phyloP scores from a whole-genome alignment of 1,140 invertebrate species.

The Lasaia peninsularis region DNA sequence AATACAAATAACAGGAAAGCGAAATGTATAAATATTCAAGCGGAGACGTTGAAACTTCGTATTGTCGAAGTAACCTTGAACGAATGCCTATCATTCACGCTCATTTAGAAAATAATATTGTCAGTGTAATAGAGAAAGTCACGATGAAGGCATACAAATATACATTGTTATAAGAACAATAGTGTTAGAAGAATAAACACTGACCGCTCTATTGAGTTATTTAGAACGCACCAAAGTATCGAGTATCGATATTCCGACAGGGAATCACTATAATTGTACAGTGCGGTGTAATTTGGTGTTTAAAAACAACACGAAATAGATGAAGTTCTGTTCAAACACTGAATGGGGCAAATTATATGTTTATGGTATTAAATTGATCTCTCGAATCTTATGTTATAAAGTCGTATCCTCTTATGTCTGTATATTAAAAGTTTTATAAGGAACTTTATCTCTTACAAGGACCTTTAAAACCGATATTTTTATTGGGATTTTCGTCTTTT shows the following conservation, averaged over 20 bases:
- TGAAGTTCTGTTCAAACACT: constrained; percentile 9
- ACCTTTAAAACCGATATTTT: no score
- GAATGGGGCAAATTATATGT: neutral
- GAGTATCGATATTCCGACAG: constrained; percentile 4
- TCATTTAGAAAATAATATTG: constrained; percentile 9
- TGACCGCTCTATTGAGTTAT: constrained; percentile 9
- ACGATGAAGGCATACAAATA: neutral
- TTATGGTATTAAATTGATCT: neutral
- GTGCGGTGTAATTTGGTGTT: constrained; percentile 2
- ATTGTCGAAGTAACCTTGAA: constrained; percentile 8
- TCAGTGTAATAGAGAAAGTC: constrained; percentile 4
- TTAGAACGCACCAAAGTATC: neutral
- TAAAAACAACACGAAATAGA: constrained; percentile 5
- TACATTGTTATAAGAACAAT: constrained; percentile 6
- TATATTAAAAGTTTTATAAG: no score
- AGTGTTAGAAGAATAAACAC: constrained; percentile 7
- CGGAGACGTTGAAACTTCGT: neutral
- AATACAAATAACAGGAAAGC: neutral
- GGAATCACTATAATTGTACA: constrained; percentile 5
- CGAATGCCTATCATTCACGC: constrained; percentile 6
- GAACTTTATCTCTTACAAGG: no score
- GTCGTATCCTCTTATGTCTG: no score
- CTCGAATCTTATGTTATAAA: neutral
- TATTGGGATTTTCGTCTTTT: no score
- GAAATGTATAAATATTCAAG: constrained; percentile 4